Conservation (phyloP, 1,140 invertebrate genomes). For the Macrotrachela quadricornifera region DNA sequence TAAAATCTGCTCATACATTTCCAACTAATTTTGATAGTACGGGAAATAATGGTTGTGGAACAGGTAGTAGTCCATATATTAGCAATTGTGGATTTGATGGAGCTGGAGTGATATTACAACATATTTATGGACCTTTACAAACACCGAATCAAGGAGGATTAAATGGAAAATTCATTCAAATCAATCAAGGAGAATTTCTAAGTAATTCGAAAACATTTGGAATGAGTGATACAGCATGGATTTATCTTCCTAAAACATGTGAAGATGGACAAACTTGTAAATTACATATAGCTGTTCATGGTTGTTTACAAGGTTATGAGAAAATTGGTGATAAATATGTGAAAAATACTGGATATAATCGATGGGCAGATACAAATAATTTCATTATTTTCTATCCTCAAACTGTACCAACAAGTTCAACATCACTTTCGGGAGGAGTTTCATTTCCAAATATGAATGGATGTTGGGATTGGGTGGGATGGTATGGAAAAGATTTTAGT, state of each 20-base stretch:
- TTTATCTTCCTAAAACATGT: constrained; percentile 24
- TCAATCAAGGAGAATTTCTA: too few relatives aligned
- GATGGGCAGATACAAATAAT: constrained; percentile 29
- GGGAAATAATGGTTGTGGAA: neutral
- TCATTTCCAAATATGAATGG: constrained; percentile 17
- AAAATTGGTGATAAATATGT: constrained; percentile 22
- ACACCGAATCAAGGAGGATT: too few relatives aligned
- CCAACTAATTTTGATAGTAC: neutral
- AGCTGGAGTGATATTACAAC: too few relatives aligned
- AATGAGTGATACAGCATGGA: constrained; percentile 12
- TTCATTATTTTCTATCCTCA: constrained; percentile 32
- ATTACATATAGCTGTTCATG: constrained; percentile 29
- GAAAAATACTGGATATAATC: constrained; percentile 26
- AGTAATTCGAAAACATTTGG: too few relatives aligned
- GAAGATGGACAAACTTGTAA: constrained; percentile 16
- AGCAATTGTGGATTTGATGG: too few relatives aligned
- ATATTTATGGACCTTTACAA: too few relatives aligned
- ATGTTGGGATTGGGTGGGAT: constrained; percentile 32
- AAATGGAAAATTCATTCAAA: too few relatives aligned
- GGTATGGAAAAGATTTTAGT: constrained; percentile 18
- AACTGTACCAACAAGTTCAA: constrained; percentile 10
- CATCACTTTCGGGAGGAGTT: too few relatives aligned
- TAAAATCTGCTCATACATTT: neutral
- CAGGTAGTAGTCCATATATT: neutral
- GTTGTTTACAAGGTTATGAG: constrained; percentile 24